Evolutionary conservation across 2,113 vertebrate species (phyloP), one percentile per base, ranked within the genome.

Genomic region (Phrynosoma platyrhinos): DNA sequence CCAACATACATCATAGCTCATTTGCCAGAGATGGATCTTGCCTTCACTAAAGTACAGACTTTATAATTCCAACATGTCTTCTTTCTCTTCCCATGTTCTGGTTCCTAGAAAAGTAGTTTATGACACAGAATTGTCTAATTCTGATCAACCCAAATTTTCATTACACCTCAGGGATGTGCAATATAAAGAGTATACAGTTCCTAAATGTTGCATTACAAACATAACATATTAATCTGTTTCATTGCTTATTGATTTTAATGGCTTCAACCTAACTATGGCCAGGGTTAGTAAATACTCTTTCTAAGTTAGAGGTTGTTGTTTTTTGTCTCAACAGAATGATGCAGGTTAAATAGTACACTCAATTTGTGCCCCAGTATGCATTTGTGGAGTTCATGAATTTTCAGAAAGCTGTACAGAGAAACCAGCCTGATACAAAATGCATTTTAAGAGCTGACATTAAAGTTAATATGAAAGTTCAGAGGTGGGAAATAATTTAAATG

Each of bases 401-500:
- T 87, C 53, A 92, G 74, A 94, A 81, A 87, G 32, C 81, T 75
- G 8, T 55, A 87, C 86, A 62, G 86, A 32, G 69, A 87, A 90
- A 74, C 90, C 88, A 0, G 4, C 84, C 75, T 79, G 90, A 87
- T 89, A 95, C 87, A 89, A 94, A 95, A 95, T 94, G 86, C 21
- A 13, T 95, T 95, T 96, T 92, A 94, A 96, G 90, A 80, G 75
- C 83, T 94, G 88, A 93, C 92, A 93, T 94, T 95, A 96, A 97
- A 96, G 94, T 96, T 96, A 94, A 97, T 96, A 94, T 89, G 90
- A 88, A 96, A 95, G 95, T 97, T 97, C 97, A 97, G 95, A 96
- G 95, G 95, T 95, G 93, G 93, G 95, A 96, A 97, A 97, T 96
- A 95, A 97, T 97, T 97, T 95, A 96, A 96, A 96, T 95, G 95